Conservation (phyloP, 2,113 vertebrate genomes). For the Tachysurus fulvidraco region DNA sequence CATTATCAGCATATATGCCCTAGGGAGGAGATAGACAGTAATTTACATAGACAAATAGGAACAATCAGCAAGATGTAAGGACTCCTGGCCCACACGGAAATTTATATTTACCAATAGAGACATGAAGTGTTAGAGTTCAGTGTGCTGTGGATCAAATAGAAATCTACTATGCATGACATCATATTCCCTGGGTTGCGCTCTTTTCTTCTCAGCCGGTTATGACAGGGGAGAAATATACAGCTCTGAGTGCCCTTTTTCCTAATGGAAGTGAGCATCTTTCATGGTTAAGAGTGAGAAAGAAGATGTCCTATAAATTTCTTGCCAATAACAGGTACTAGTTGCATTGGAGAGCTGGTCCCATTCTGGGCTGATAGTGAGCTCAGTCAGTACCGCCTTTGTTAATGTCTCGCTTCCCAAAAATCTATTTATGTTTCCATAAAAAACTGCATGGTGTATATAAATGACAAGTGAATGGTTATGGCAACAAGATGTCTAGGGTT, state of each 20-base stretch:
- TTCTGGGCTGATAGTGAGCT: constrained; percentile 24
- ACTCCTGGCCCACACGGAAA: constrained; percentile 23
- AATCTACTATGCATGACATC: constrained; percentile 34
- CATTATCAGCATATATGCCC: background rate
- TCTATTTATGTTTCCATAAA: constrained; percentile 24
- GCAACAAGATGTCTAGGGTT: constrained; percentile 16
- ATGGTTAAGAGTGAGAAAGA: constrained; percentile 52
- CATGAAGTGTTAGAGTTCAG: background rate
- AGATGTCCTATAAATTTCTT: constrained; percentile 30
- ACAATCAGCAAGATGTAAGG: background rate
- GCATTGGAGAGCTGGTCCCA: constrained; percentile 9
- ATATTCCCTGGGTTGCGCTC: constrained; percentile 25
- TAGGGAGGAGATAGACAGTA: background rate
- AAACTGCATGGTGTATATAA: constrained; percentile 27
- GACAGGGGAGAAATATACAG: constrained; percentile 31
- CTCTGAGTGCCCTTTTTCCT: constrained; percentile 13
- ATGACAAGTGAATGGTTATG: constrained; percentile 21
- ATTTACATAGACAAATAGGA: background rate
- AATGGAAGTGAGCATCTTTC: constrained; percentile 34
- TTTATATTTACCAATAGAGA: constrained; percentile 23
- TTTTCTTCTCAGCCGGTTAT: constrained; percentile 19
- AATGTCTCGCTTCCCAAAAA: constrained; percentile 8
- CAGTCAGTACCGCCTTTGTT: background rate
- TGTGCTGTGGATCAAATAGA: constrained; percentile 52
- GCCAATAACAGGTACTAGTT: constrained; percentile 6